Conservation (phyloP, 2,888 invertebrate genomes). For the Chalcosyrphus nemorum region DNA sequence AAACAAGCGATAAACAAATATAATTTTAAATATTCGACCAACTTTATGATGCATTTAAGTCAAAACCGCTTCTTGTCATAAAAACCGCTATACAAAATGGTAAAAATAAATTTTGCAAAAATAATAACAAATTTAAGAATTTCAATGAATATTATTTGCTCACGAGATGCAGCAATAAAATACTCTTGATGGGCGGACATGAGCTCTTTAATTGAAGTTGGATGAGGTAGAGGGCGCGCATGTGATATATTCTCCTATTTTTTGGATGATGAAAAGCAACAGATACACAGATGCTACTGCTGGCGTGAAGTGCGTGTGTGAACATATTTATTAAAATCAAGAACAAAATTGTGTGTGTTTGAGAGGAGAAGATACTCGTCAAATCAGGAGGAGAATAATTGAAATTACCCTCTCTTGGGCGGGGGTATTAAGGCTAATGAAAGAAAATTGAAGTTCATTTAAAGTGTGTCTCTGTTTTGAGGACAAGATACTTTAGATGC, state of each 20-base stretch:
- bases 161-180: constrained; percentile 63
- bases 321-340: constrained; percentile 23
- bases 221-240: neutral
- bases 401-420: constrained; percentile 2
- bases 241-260: neutral
- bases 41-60: neutral
- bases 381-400: neutral
- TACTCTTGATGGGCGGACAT: constrained; percentile 53
- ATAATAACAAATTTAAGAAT: too few relatives aligned
- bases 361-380: neutral
- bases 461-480: too few relatives aligned
- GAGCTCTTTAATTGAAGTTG: constrained; percentile 11
- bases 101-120: constrained; percentile 4
- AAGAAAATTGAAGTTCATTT: constrained; percentile 20
- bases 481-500: too few relatives aligned
- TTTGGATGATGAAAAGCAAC: too few relatives aligned
- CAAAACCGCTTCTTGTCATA: neutral
- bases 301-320: constrained; percentile 12
- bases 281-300: neutral
- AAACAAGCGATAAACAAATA: neutral
- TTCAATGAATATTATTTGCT: constrained; percentile 46
- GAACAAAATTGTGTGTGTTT: neutral
- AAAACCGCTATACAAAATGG: too few relatives aligned
- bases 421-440: constrained; percentile 18
- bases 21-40: neutral